These are phyloP conservation scores for Macrochelys suwanniensis DNA, from an alignment of 2,797 vertebrate species.

Conservation along the genomic window DNA sequence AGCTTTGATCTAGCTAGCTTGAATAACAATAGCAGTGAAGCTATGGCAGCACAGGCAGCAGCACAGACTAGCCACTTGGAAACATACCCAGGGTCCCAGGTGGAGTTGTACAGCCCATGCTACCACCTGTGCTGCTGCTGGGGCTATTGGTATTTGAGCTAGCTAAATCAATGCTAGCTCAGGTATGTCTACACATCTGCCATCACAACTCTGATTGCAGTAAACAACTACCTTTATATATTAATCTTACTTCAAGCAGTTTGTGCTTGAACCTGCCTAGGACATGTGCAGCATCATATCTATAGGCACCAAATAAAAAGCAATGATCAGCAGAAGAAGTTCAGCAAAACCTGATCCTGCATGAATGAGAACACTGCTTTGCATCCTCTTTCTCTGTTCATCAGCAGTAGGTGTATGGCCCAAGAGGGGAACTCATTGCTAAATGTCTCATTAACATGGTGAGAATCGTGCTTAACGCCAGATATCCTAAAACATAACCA, in stretches of 20 bases:
- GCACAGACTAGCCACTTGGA: too few relatives aligned
- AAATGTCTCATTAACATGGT: not conserved
- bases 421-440: not conserved
- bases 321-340: too few relatives aligned
- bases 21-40: too few relatives aligned
- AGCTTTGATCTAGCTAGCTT: not conserved
- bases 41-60: too few relatives aligned
- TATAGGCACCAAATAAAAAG: not conserved
- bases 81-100: too few relatives aligned
- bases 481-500: not conserved
- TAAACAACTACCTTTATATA: not conserved
- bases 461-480: not conserved
- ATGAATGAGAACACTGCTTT: not conserved
- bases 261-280: not conserved
- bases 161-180: too few relatives aligned
- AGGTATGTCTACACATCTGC: too few relatives aligned
- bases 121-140: too few relatives aligned
- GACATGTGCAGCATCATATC: not conserved
- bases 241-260: not conserved
- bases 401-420: not conserved
- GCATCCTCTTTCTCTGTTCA: not conserved
- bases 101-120: too few relatives aligned
- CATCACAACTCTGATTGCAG: too few relatives aligned
- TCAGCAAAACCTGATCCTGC: not conserved
- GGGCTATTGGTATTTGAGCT: too few relatives aligned